Percentiles rank a stretch among this genome's conserved stretches.
Evolutionary conservation across 2,888 invertebrate species (phyloP).

Genomic region (Caenorhabditis imperialis): DNA sequence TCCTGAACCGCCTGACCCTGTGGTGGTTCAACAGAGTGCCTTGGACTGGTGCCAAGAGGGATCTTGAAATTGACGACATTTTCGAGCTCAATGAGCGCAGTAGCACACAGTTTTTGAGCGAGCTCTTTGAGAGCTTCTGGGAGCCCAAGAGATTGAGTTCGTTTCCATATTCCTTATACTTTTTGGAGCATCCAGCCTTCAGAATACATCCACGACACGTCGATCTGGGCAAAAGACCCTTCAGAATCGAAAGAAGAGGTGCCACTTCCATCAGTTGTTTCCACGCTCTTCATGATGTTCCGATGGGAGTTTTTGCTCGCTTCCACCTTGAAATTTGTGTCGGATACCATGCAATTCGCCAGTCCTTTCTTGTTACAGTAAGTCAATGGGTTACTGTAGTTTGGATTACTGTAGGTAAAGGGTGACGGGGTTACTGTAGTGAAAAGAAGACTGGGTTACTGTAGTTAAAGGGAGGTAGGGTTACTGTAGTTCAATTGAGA

Average conservation of each 20-base stretch:
- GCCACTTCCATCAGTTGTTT: constrained; percentile 86
- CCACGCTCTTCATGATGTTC: constrained; percentile 89
- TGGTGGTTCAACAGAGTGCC: constrained; percentile 75
- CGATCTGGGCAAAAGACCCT: constrained; percentile 34
- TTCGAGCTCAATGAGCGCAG: constrained; percentile 71
- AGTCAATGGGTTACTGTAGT: no score
- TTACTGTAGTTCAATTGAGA: no score
- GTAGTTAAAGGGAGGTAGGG: no score
- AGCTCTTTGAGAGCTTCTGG: constrained; percentile 71
- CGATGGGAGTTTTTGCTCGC: constrained; percentile 90
- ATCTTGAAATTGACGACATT: constrained; percentile 64
- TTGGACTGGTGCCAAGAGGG: constrained; percentile 65
- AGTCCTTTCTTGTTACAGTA: constrained; percentile 91
- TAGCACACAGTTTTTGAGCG: constrained; percentile 57
- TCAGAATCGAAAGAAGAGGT: constrained; percentile 23
- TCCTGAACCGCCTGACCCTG: constrained; percentile 68
- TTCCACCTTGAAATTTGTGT: constrained; percentile 79
- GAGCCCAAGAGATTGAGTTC: constrained; percentile 43
- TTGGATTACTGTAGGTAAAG: no score
- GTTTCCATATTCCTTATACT: background rate
- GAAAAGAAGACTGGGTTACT: no score
- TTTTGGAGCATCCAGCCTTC: background rate
- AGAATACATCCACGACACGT: constrained; percentile 47
- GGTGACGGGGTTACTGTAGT: no score
- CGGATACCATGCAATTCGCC: constrained; percentile 85